Base-by-base conservation (phyloP, 2,797 vertebrate species). In the Eupleurogrammus muticus region DNA sequence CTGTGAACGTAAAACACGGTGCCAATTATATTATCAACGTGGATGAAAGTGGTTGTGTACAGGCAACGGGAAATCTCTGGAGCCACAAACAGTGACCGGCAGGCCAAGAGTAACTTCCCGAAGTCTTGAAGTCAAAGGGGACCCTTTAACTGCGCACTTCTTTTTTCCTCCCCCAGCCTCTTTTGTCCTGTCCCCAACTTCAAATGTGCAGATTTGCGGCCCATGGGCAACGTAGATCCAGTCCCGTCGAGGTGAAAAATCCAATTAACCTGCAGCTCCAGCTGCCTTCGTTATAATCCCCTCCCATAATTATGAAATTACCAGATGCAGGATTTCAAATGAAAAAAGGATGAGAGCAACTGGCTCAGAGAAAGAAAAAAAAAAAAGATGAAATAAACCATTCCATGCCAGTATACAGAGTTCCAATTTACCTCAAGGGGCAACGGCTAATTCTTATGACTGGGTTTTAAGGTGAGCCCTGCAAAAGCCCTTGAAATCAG, bases 291-390 rank as follows among this genome's bases (percentile, higher is more conserved):
- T 85, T 91, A 92, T 93, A 94, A 94, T 93, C 91, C 92, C 89
- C 86, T 90, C 81, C 88, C 88, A 93, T 94, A 93, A 94, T 94
- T 93, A 93, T 93, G 89, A 92, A 92, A 93, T 92, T 92, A 92
- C 88, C 82, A 91, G 89, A 93, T 91, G 90, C 91, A 91, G 90
- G 87, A 89, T 93, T 94, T 93, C 88, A 92, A 92, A 92, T 92
- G 84, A 90, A 91, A 89, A 90, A 85, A 77, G 83, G 83, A 91
- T 89, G 87, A 92, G 89, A 90, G 87, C 68, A 53, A 82, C 82
- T 82, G 83, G 78, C 84, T 86, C 53, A 56, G 73, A 28, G 6
- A 28, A 28, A 28, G 6, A 28, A 28, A 28, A 28, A 72, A 85
- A 83, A 77, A 79, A 81, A 83, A 77, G 84, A 89, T 92, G 87